Evolutionary conservation across 2,113 vertebrate genomes (phyloP).

Genomic region (Anolis sagrei): DNA sequence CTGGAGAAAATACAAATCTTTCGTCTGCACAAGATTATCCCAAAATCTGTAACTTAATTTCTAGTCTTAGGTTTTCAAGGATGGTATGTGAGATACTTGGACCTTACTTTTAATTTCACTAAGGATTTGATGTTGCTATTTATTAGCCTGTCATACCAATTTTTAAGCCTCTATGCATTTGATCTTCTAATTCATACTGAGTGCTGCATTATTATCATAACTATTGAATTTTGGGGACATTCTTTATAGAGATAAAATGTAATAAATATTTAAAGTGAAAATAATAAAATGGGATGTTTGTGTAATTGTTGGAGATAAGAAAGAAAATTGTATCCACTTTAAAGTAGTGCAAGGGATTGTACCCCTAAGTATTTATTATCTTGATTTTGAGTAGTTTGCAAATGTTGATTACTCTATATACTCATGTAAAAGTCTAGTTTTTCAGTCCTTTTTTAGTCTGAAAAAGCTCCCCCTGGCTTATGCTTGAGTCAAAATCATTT

Average conservation of each 20-base stretch:
- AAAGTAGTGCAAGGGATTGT: not conserved
- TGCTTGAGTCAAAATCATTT: too few species aligned
- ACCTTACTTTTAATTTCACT: slow-evolving; percentile 44
- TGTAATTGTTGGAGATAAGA: slow-evolving; percentile 23
- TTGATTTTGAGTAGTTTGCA: not conserved
- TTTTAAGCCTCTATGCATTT: slow-evolving; percentile 80
- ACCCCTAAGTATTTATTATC: slow-evolving; percentile 4
- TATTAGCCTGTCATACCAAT: slow-evolving; percentile 77
- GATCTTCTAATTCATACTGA: slow-evolving; percentile 83
- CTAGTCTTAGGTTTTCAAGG: slow-evolving; percentile 13
- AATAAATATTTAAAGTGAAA: slow-evolving; percentile 78
- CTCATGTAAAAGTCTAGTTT: too few species aligned
- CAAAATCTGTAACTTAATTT: slow-evolving; percentile 20
- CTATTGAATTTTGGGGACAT: slow-evolving; percentile 86
- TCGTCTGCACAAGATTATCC: slow-evolving; percentile 33
- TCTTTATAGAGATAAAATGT: slow-evolving; percentile 81
- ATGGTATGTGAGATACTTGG: slow-evolving; percentile 5
- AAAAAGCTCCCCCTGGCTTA: too few species aligned
- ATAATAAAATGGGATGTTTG: slow-evolving; percentile 66
- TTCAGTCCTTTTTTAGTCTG: too few species aligned
- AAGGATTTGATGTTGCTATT: slow-evolving; percentile 59
- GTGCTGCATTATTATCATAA: slow-evolving; percentile 90
- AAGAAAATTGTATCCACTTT: slow-evolving; percentile 5
- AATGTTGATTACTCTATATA: too few species aligned
- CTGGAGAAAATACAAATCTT: slow-evolving; percentile 53